Conservation (phyloP, 1,140 invertebrate genomes). For the Bactericera cockerelli region DNA sequence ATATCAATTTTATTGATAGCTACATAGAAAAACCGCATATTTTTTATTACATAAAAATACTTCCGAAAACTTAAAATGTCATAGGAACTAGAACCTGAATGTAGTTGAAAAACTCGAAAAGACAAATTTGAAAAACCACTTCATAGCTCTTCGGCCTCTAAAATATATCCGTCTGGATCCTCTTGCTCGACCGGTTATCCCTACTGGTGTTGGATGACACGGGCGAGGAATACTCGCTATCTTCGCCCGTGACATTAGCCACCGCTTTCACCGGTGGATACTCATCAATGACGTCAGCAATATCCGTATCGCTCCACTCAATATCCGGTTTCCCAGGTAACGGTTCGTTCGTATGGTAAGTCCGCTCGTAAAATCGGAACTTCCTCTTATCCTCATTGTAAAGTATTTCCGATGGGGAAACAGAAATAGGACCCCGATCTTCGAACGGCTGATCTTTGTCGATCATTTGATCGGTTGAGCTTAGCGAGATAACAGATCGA, state of each 20-base stretch:
- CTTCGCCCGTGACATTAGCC: conserved; percentile 5
- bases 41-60: no score
- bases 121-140: no score
- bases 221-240: conserved; percentile 7
- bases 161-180: conserved; percentile 17
- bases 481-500: background rate
- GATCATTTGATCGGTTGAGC: background rate
- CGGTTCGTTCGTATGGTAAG: conserved; percentile 67
- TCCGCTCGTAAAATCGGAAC: conserved; percentile 20
- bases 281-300: conserved; percentile 55
- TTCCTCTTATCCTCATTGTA: background rate
- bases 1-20: no score
- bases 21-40: no score
- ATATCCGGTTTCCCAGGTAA: conserved; percentile 46
- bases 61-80: no score
- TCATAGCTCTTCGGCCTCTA: no score
- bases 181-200: background rate
- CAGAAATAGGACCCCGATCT: background rate
- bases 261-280: conserved; percentile 6
- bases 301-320: conserved; percentile 54
- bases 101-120: no score
- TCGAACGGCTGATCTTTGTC: background rate
- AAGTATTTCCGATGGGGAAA: conserved; percentile 6
- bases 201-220: conserved; percentile 1
- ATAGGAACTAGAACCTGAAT: no score